Evolutionary conservation across 2,797 vertebrate species (phyloP), one percentile per base, ranked within the genome.

Genomic region (Lepus oiostolus): DNA sequence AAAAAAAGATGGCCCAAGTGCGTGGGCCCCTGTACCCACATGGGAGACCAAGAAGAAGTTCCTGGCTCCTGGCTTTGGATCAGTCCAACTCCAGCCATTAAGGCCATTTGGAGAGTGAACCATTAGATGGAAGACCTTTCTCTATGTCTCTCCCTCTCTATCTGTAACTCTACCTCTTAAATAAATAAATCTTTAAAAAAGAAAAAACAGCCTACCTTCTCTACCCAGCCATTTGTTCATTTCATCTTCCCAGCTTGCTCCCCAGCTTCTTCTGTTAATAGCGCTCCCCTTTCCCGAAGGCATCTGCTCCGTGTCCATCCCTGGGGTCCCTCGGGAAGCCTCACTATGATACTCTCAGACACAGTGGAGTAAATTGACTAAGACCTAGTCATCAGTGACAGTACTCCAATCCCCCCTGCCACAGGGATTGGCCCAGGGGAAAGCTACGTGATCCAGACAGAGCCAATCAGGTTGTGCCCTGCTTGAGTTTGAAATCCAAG

Each of bases 221-320:
- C 38, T 42, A 42, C 38, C 38, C 38, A 42, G 38, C 26, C 74
- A 60, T 30, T 87, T 79, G 30, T 60, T 47, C 19, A 71, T 81
- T 90, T 79, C 74, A 47, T 86, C 71, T 91, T 80, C 42, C 89
- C 42, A 28, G 52, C 13, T 19, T 28, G 52, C 75, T 85, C 82
- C 28, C 71, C 14, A 70, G 17, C 58, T 70, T 89, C 60, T 86
- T 67, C 58, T 85, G 80, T 63, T 52, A 92, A 83, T 4, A 47
- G 68, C 38, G 30, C 32, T 35, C 77, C 62, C 52, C 80, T 88
- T 91, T 91, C 92, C 90, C 84, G 62, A 85, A 50, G 26, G 35
- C 19, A 85, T 62, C 47, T 68, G 63, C 30, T 88, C 67, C 38
- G 71, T 87, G 58, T 70, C 58, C 30, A 24, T 26, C 14, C 17